A percentile compares a stretch with the other conserved stretches of the same genome.
phyloP scores from a whole-genome alignment of 2,888 invertebrate genomes.

The Drosophila acutilabella region DNA sequence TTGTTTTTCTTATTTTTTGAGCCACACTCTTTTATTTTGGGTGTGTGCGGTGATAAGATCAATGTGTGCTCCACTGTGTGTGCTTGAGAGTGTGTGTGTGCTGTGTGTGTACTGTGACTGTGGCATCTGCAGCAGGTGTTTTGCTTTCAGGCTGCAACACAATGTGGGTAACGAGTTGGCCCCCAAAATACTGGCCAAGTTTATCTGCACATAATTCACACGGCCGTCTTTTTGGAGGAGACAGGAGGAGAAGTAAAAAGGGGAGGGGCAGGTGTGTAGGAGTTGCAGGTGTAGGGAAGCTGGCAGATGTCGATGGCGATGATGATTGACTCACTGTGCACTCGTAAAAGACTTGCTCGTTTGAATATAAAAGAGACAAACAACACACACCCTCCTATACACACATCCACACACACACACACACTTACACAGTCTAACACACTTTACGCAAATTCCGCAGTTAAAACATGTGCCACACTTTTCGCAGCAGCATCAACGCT shows the following conservation, averaged over 20 bases:
- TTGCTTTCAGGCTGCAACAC: slow-evolving; percentile 64
- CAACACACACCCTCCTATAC: slow-evolving; percentile 22
- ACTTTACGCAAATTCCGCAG: slow-evolving; percentile 26
- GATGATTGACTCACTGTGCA: slow-evolving; percentile 63
- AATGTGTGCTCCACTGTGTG: slow-evolving; percentile 43
- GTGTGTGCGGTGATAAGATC: slow-evolving; percentile 75
- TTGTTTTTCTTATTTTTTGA: slow-evolving; percentile 3
- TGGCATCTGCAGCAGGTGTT: slow-evolving; percentile 79
- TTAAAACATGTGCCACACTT: slow-evolving; percentile 37
- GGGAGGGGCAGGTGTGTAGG: too few relatives aligned
- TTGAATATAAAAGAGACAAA: slow-evolving; percentile 60
- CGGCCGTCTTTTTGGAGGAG: slow-evolving; percentile 47
- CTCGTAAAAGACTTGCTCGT: slow-evolving; percentile 15
- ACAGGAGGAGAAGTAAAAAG: not conserved
- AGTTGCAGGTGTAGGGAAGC: not conserved
- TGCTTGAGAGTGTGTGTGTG: too few relatives aligned
- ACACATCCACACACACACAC: not conserved
- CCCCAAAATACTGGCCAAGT: slow-evolving; percentile 64
- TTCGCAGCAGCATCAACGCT: slow-evolving; percentile 16
- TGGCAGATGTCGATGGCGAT: slow-evolving; percentile 33
- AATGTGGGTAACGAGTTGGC: slow-evolving; percentile 75
- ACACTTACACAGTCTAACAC: slow-evolving; percentile 7
- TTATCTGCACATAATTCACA: slow-evolving; percentile 79
- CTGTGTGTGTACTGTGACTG: slow-evolving; percentile 38
- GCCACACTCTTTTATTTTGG: slow-evolving; percentile 67